phyloP scores from a whole-genome alignment of 30 jellyfish, hydroid and myxozoan genomes.

The Aurelia sp. region DNA sequence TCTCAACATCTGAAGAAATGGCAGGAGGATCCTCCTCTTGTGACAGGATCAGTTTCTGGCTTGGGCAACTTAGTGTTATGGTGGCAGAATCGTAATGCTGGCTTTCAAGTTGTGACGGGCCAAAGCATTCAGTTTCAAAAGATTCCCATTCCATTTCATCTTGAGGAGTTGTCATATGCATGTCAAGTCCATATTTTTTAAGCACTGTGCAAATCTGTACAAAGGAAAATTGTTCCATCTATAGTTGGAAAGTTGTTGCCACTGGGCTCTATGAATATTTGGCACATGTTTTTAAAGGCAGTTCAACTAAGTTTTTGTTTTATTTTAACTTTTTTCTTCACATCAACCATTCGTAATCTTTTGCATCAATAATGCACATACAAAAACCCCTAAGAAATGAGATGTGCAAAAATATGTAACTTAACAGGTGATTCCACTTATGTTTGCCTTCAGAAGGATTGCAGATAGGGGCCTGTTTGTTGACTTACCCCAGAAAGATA shows the following conservation, averaged over 20 bases:
- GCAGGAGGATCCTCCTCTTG: too few relatives aligned
- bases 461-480: too few relatives aligned
- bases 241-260: neutral
- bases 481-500: too few relatives aligned
- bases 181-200: slow-evolving; percentile 16
- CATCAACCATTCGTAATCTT: neutral
- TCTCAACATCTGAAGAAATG: too few relatives aligned
- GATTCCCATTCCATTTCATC: slow-evolving; percentile 58
- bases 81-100: too few relatives aligned
- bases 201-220: slow-evolving; percentile 24
- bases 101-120: slow-evolving; percentile 9
- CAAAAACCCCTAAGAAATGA: neutral
- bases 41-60: neutral
- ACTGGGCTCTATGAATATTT: neutral
- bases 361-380: neutral
- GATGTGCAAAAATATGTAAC: neutral
- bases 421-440: neutral
- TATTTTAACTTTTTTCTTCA: neutral
- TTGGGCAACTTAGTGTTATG: neutral
- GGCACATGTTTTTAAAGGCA: neutral
- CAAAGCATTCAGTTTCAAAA: neutral
- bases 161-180: slow-evolving; percentile 11
- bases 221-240: neutral
- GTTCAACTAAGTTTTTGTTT: neutral
- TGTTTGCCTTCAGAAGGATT: too few relatives aligned